These are phyloP conservation scores for Rhynchopsitta pachyrhyncha DNA, from an alignment of 2,113 vertebrate genomes.

Conservation along the genomic window DNA sequence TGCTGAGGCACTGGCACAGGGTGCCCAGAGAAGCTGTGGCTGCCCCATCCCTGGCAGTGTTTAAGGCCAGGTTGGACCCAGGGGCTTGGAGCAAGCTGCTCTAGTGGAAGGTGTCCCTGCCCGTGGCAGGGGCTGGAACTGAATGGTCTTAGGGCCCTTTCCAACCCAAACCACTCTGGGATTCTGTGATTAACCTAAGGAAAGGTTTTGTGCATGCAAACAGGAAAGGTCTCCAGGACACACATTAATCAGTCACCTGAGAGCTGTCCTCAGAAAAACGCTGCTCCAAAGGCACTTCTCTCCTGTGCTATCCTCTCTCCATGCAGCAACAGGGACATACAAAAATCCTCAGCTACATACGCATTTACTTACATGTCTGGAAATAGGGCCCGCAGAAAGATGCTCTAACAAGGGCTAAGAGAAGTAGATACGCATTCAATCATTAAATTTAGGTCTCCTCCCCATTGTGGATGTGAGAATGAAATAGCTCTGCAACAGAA, in stretches of 20 bases:
- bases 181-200: neutral
- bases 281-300: neutral
- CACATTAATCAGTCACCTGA: neutral
- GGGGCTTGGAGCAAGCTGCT: no score
- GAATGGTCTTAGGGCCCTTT: neutral
- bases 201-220: neutral
- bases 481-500: neutral
- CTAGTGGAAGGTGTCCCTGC: neutral
- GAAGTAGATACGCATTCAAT: neutral
- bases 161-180: no score
- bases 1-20: no score
- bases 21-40: no score
- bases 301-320: neutral
- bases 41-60: no score
- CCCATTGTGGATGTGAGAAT: neutral
- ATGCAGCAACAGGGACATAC: fast-evolving
- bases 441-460: neutral
- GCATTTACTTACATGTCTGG: neutral
- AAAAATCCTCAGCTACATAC: neutral
- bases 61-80: no score
- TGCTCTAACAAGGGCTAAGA: neutral
- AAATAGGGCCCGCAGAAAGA: neutral
- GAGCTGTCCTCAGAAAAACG: neutral
- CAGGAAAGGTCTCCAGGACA: neutral
- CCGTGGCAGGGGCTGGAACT: neutral